These are phyloP conservation scores for Syritta pipiens DNA, from an alignment of 2,888 invertebrate species.

Conservation along the genomic window DNA sequence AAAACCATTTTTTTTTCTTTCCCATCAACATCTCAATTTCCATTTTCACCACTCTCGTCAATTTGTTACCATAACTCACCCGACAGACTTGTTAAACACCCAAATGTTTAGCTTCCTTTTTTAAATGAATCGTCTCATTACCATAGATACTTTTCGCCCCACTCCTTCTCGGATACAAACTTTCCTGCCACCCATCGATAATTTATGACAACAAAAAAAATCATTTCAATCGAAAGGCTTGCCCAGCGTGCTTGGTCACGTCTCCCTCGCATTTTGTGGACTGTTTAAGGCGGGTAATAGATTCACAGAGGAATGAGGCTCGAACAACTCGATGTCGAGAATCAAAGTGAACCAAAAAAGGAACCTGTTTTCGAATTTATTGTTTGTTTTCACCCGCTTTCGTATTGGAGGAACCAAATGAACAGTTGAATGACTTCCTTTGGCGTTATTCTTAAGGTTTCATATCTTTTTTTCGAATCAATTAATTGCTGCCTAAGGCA, in stretches of 20 bases:
- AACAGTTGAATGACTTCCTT: conserved; percentile 36
- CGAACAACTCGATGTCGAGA: too few species aligned
- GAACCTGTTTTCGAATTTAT: conserved; percentile 17
- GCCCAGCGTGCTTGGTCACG: too few species aligned
- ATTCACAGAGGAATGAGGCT: too few species aligned
- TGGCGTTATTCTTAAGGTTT: too few species aligned
- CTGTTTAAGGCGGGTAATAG: too few species aligned
- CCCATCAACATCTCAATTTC: conserved; percentile 2
- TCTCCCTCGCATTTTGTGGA: too few species aligned
- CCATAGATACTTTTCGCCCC: not conserved
- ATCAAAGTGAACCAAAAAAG: not conserved
- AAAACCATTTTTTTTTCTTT: not conserved
- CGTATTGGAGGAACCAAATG: not conserved
- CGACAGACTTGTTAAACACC: conserved; percentile 10
- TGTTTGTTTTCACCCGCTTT: not conserved
- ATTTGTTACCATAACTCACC: conserved; percentile 8
- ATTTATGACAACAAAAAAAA: conserved; percentile 19
- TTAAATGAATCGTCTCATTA: not conserved
- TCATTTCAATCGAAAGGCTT: conserved; percentile 6
- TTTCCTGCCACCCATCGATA: not conserved
- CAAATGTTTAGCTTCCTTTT: conserved; percentile 9
- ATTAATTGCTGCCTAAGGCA: conserved; percentile 31
- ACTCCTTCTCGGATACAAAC: too few species aligned
- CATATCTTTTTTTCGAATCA: conserved; percentile 18
- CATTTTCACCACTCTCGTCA: not conserved